A percentile compares a stretch with the other conserved stretches of the same genome.
Evolutionary conservation across 2,797 vertebrate species (phyloP).

Genomic region (Huso huso): DNA sequence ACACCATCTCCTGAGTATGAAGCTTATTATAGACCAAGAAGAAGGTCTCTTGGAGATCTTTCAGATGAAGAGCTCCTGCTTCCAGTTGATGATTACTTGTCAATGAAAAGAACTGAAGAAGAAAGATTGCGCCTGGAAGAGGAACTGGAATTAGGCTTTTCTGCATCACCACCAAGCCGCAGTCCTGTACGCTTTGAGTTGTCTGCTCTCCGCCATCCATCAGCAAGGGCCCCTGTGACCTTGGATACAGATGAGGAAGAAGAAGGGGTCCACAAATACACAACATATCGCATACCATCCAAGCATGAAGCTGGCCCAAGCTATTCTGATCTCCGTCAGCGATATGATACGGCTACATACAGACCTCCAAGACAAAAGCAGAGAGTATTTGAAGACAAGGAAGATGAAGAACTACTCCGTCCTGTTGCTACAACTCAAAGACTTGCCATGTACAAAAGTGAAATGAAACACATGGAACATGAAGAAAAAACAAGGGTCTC

Average conservation of each 20-base stretch:
- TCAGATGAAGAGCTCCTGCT: conserved; percentile 92
- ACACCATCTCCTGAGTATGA: conserved; percentile 81
- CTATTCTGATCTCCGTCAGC: conserved; percentile 80
- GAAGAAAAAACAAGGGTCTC: conserved; percentile 75
- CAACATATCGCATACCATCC: conserved; percentile 80
- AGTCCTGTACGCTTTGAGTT: conserved; percentile 90
- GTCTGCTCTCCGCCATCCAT: conserved; percentile 75
- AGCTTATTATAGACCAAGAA: conserved; percentile 74
- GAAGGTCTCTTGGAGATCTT: conserved; percentile 86
- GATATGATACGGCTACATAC: conserved; percentile 78
- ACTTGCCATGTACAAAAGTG: conserved; percentile 77
- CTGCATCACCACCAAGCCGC: conserved; percentile 85
- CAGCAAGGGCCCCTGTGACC: conserved; percentile 54
- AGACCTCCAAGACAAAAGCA: conserved; percentile 74
- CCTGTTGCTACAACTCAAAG: conserved; percentile 68
- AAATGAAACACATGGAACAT: conserved; percentile 79
- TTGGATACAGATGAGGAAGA: conserved; percentile 64
- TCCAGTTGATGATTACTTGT: conserved; percentile 85
- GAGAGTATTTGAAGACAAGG: conserved; percentile 79
- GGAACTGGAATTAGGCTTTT: conserved; percentile 86
- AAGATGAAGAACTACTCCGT: conserved; percentile 86
- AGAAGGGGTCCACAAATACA: conserved; percentile 65
- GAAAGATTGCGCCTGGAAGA: conserved; percentile 89
- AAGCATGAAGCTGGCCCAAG: conserved; percentile 81
- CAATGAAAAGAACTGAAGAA: conserved; percentile 92